phyloP scores from a whole-genome alignment of 1,140 invertebrate genomes.

The Drosophila yakuba region DNA sequence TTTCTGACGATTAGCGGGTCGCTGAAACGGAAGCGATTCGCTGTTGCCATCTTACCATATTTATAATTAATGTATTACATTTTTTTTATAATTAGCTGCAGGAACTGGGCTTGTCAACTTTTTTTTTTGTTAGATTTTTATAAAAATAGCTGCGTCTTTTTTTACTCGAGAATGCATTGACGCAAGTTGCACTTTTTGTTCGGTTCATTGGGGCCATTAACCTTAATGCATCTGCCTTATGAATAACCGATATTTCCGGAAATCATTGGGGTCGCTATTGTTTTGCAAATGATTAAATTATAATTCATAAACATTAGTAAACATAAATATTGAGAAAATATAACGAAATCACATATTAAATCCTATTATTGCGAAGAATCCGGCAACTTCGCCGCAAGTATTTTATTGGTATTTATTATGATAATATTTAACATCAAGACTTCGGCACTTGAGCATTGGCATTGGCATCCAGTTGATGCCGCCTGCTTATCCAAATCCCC shows the following conservation, averaged over 20 bases:
- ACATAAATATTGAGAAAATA: neutral
- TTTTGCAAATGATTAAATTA: neutral
- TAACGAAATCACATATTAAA: neutral
- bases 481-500: conserved; percentile 1
- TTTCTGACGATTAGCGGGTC: conserved; percentile 32
- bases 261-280: neutral
- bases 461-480: conserved; percentile 10
- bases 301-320: too few species aligned
- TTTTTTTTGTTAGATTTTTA: conserved; percentile 3
- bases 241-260: neutral
- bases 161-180: neutral
- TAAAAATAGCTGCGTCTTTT: neutral
- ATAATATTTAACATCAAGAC: neutral
- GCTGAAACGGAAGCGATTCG: conserved; percentile 27
- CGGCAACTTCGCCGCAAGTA: neutral
- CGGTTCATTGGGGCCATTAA: neutral
- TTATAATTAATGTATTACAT: conserved; percentile 12
- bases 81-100: conserved; percentile 3
- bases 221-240: neutral
- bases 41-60: conserved; percentile 18
- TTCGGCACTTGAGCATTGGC: conserved; percentile 4
- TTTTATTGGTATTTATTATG: neutral
- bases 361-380: too few species aligned
- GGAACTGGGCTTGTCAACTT: conserved; percentile 6
- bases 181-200: neutral